A percentile compares a stretch with the other conserved stretches of the same genome.
Conservation (phyloP, 1,140 invertebrate genomes). For the Halictus rubicundus region DNA sequence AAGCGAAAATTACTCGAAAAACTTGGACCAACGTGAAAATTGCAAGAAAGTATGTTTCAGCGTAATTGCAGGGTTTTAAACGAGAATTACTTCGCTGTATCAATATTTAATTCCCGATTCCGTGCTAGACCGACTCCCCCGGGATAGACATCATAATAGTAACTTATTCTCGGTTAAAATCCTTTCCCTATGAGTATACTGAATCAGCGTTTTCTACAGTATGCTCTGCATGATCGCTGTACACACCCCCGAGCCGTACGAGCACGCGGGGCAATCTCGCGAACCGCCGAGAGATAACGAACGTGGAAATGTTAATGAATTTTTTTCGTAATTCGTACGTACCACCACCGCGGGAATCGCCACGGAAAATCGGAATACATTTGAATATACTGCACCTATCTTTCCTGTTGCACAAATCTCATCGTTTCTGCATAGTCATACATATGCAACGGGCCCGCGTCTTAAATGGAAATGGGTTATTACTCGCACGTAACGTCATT, state of each 20-base stretch:
- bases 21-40: too few species aligned
- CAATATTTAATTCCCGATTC: too few species aligned
- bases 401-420: conserved; percentile 19
- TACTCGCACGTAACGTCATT: background rate
- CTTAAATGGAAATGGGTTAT: background rate
- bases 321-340: conserved; percentile 36
- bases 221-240: too few species aligned
- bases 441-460: background rate
- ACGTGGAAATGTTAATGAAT: conserved; percentile 37
- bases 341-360: background rate
- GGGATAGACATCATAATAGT: too few species aligned
- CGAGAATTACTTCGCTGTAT: too few species aligned
- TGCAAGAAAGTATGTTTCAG: too few species aligned
- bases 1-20: too few species aligned
- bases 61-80: too few species aligned
- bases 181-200: too few species aligned
- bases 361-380: conserved; percentile 36
- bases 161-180: too few species aligned
- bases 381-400: conserved; percentile 25
- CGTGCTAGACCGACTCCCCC: too few species aligned
- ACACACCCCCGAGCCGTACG: background rate
- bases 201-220: too few species aligned
- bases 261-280: background rate
- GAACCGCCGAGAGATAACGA: conserved; percentile 32
- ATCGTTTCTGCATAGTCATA: background rate